These are phyloP conservation scores for Staurois parvus DNA, from an alignment of 2,797 vertebrate genomes.

Conservation along the genomic window DNA sequence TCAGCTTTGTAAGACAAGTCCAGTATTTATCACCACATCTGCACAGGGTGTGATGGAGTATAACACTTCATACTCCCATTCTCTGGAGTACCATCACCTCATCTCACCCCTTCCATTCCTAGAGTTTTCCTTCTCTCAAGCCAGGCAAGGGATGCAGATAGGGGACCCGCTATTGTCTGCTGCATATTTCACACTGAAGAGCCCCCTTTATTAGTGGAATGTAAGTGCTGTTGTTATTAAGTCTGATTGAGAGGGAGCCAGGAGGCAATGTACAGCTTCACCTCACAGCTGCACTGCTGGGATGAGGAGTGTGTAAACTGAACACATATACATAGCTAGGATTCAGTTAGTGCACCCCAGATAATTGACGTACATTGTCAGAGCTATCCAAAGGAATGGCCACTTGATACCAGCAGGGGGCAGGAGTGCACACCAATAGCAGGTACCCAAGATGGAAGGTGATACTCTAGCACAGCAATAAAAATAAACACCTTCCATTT, in stretches of 20 bases:
- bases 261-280: not conserved
- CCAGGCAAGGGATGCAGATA: not conserved
- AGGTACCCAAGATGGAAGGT: too few relatives aligned
- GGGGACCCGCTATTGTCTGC: not conserved
- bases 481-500: too few relatives aligned
- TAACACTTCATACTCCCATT: constrained; percentile 20
- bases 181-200: not conserved
- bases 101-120: constrained; percentile 16
- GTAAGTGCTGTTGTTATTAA: not conserved
- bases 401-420: too few relatives aligned
- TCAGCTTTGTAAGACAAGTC: not conserved
- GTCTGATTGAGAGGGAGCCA: constrained; percentile 2
- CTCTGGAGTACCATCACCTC: constrained; percentile 24
- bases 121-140: not conserved
- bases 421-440: too few relatives aligned
- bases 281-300: constrained; percentile 20
- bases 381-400: too few relatives aligned
- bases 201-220: not conserved
- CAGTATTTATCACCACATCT: not conserved
- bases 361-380: too few relatives aligned
- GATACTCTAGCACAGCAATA: too few relatives aligned
- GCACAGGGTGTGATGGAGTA: not conserved
- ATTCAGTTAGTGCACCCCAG: too few relatives aligned
- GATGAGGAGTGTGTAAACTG: not conserved
- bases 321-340: too few relatives aligned